These are phyloP conservation scores for Syngnathus acus DNA, from an alignment of 2,797 vertebrate genomes.

Conservation along the genomic window DNA sequence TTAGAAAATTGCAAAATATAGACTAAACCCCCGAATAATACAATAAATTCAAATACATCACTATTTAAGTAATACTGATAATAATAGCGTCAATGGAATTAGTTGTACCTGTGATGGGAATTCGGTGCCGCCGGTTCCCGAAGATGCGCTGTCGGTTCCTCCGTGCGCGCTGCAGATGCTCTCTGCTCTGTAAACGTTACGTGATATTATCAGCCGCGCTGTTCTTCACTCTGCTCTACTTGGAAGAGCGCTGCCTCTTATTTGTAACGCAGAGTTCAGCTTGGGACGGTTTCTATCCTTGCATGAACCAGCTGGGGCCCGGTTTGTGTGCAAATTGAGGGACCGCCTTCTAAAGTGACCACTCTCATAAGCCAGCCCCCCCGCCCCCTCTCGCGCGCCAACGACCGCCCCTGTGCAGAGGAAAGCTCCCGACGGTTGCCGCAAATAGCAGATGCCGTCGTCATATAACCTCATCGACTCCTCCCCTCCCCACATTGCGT, in stretches of 20 bases:
- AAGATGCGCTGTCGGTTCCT: conserved; percentile 3
- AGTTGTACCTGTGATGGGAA: not conserved
- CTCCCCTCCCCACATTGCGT: conserved; percentile 23
- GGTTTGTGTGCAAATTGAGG: conserved; percentile 24
- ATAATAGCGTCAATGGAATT: no score
- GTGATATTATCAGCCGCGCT: conserved; percentile 30
- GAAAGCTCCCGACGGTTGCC: conserved; percentile 40
- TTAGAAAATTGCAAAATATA: not conserved
- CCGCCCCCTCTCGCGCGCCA: not conserved
- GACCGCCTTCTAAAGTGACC: conserved; percentile 30
- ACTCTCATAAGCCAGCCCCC: conserved; percentile 7
- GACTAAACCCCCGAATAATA: not conserved
- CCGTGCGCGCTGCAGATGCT: conserved; percentile 1
- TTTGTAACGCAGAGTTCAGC: conserved; percentile 73
- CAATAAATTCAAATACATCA: not conserved
- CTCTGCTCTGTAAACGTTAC: conserved; percentile 17
- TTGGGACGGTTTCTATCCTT: conserved; percentile 66
- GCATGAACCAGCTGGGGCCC: conserved; percentile 56
- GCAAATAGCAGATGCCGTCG: conserved; percentile 28
- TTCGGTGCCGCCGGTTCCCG: conserved; percentile 1
- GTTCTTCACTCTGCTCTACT: conserved; percentile 58
- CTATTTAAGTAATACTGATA: no score
- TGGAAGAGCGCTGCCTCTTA: conserved; percentile 60
- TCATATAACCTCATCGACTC: conserved; percentile 37
- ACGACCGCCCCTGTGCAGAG: conserved; percentile 10